Conservation (phyloP, 2,113 vertebrate species). For the Coptodon rendalli region DNA sequence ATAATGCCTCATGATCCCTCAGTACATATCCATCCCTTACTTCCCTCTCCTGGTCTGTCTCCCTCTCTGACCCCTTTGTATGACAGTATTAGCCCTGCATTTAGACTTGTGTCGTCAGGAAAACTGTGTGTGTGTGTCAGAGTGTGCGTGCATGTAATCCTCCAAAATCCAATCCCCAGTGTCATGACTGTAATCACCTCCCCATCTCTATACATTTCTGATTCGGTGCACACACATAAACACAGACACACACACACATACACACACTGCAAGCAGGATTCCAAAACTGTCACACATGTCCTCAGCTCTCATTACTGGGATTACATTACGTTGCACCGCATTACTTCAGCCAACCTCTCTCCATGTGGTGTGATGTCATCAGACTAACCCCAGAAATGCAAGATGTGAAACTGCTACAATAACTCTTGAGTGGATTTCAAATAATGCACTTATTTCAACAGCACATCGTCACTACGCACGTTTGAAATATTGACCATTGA, state of each 20-base stretch:
- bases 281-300: slow-evolving; percentile 6
- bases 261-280: neutral
- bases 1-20: slow-evolving; percentile 44
- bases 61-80: slow-evolving; percentile 32
- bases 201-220: slow-evolving; percentile 36
- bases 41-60: neutral
- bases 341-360: neutral
- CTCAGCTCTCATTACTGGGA: neutral
- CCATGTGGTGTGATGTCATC: neutral
- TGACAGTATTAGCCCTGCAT: slow-evolving; percentile 34
- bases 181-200: slow-evolving; percentile 63
- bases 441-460: neutral
- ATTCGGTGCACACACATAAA: neutral
- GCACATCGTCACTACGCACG: neutral
- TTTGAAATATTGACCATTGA: neutral
- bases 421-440: neutral
- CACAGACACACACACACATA: neutral
- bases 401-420: neutral
- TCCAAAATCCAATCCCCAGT: slow-evolving; percentile 55
- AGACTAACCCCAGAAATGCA: neutral
- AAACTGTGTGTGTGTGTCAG: neutral
- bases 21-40: slow-evolving; percentile 8
- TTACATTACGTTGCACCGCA: slow-evolving; percentile 18
- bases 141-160: slow-evolving; percentile 51
- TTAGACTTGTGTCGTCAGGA: slow-evolving; percentile 6